These are phyloP conservation scores for Agonopterix alstromeriana DNA, from an alignment of 2,888 invertebrate species.

Conservation along the genomic window DNA sequence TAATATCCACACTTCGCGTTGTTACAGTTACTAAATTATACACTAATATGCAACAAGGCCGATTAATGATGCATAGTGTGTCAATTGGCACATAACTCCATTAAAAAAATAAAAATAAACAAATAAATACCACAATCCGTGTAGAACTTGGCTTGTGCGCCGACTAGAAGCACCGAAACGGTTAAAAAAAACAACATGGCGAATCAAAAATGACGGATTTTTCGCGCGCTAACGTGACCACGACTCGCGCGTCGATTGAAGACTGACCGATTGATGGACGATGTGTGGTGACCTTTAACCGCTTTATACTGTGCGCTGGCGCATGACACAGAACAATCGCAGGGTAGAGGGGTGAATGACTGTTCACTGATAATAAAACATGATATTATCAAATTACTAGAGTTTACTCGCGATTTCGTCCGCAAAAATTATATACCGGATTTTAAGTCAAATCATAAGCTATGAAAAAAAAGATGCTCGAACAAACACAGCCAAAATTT, in stretches of 20 bases:
- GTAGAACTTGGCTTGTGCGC: conserved; percentile 62
- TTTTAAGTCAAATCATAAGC: no score
- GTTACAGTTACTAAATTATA: no score
- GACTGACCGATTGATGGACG: conserved; percentile 37
- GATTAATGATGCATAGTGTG: no score
- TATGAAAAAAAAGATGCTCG: no score
- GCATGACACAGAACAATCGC: conserved; percentile 53
- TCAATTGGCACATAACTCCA: background rate
- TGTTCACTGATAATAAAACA: no score
- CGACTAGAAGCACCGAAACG: conserved; percentile 43
- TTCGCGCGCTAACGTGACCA: conserved; percentile 58
- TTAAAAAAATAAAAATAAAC: background rate
- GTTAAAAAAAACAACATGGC: conserved; percentile 51
- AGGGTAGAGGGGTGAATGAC: background rate
- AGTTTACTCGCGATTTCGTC: no score
- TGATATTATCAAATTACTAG: no score
- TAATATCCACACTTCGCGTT: no score
- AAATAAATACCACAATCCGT: conserved; percentile 58
- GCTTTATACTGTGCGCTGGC: conserved; percentile 57
- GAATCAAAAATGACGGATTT: conserved; percentile 4
- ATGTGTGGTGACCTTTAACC: conserved; percentile 43
- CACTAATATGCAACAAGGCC: no score
- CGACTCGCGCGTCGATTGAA: conserved; percentile 54
- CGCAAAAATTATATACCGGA: no score
- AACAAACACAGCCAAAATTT: no score